phyloP scores from a whole-genome alignment of 2,888 invertebrate species.

The Drosophila pegasa region DNA sequence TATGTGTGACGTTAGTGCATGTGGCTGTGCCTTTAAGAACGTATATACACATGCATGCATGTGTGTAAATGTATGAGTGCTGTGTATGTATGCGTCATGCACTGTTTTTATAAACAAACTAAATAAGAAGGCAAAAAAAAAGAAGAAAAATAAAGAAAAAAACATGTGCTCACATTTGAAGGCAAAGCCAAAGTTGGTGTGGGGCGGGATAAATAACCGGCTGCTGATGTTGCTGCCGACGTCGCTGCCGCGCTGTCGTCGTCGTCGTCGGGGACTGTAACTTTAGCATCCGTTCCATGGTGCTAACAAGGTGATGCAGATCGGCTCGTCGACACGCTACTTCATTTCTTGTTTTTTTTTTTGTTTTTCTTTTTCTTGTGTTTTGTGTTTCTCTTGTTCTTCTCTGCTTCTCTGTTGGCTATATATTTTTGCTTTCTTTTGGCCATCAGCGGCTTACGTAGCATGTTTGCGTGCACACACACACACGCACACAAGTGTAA shows the following conservation, averaged over 20 bases:
- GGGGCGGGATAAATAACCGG: slow-evolving; percentile 67
- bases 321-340: slow-evolving; percentile 75
- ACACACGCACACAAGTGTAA: background rate
- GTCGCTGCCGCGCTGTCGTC: background rate
- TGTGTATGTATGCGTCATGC: slow-evolving; percentile 19
- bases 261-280: slow-evolving; percentile 46
- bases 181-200: slow-evolving; percentile 31
- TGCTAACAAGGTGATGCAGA: slow-evolving; percentile 78
- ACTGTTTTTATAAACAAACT: slow-evolving; percentile 47
- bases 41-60: background rate
- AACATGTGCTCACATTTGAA: slow-evolving; percentile 40
- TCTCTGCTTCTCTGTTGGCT: slow-evolving; percentile 40
- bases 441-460: slow-evolving; percentile 32
- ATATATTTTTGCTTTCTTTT: slow-evolving; percentile 60
- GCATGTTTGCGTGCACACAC: background rate
- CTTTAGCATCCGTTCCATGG: slow-evolving; percentile 60
- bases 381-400: slow-evolving; percentile 7
- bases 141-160: too few species aligned
- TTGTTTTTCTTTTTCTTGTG: background rate
- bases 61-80: slow-evolving; percentile 3
- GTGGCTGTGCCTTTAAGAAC: background rate
- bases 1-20: background rate
- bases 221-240: slow-evolving; percentile 34
- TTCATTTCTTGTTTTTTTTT: slow-evolving; percentile 58
- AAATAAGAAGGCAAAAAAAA: slow-evolving; percentile 38